Base-by-base conservation (phyloP, 2,797 vertebrate genomes). In the Uromys caudimaculatus region DNA sequence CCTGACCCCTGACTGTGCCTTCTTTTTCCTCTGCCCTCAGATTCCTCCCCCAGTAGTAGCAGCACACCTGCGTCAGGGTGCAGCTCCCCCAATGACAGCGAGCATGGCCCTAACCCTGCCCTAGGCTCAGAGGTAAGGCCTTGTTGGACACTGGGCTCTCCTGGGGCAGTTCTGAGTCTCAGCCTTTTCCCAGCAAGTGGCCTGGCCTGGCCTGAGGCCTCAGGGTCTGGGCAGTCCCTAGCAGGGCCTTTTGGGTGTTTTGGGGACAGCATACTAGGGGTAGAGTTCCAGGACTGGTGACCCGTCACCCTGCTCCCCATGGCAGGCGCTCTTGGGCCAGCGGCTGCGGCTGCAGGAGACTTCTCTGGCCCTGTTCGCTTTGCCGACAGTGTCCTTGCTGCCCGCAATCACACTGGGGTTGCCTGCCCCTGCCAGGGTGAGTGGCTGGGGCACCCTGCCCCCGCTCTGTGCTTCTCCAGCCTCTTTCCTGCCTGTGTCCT, bases 31-130 rank as follows among this genome's bases (percentile, higher is more conserved):
- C 56, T 27, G 2, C 29, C 73, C 87, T 1, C 98, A 99, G 99
- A 99, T 98, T 99, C 99, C 0, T 99, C 99, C 83, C 99, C 99
- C 32, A 99, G 99, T 97, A 99, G 99, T 97, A 99, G 99, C 98
- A 99, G 99, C 98, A 99, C 98, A 1, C 98, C 99, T 0, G 99
- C 98, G 1, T 99, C 99, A 0, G 99, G 99, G 71, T 99, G 99
- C 98, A 99, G 99, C 98, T 99, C 99, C 14, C 99, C 99, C 78
- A 99, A 99, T 1, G 99, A 99, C 98, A 99, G 98, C 0, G 99
- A 99, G 88, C 99, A 98, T 0, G 98, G 98, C 23, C 97, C 98
- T 84, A 97, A 98, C 60, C 97, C 99, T 0, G 2, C 99, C 62
- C 98, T 98, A 89, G 92, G 98, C 85, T 98, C 99, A 0, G 99